phyloP scores from a whole-genome alignment of 2,797 vertebrate species.

The Aeoliscus strigatus region DNA sequence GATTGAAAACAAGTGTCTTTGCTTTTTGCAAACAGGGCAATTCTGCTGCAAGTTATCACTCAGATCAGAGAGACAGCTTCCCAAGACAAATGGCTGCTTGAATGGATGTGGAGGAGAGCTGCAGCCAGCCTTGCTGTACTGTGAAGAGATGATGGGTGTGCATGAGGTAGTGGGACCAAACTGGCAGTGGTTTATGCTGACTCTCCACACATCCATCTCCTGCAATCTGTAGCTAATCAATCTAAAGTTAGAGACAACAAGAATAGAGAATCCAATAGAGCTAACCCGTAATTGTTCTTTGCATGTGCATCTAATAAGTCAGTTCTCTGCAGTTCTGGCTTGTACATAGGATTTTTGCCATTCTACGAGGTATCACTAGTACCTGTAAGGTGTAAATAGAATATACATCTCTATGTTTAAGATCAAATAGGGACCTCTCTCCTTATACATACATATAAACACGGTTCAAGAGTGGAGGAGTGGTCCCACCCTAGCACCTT shows the following conservation, averaged over 20 bases:
- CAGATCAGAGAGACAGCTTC: constrained; percentile 74
- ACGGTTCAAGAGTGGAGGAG: too few species aligned
- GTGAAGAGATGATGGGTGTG: constrained; percentile 73
- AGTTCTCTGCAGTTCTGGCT: too few species aligned
- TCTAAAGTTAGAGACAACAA: constrained; percentile 75
- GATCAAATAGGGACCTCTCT: not conserved
- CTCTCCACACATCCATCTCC: constrained; percentile 78
- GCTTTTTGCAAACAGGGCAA: constrained; percentile 77
- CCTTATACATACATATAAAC: too few species aligned
- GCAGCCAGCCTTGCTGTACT: constrained; percentile 62
- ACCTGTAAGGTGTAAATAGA: too few species aligned
- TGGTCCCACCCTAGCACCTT: constrained; percentile 10
- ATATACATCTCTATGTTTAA: too few species aligned
- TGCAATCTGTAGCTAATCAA: constrained; percentile 81
- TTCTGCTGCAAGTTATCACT: constrained; percentile 81
- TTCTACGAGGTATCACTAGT: too few species aligned
- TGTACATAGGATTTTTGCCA: too few species aligned
- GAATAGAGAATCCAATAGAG: constrained; percentile 65
- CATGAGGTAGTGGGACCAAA: constrained; percentile 73
- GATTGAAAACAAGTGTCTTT: constrained; percentile 80
- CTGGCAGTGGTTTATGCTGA: constrained; percentile 80
- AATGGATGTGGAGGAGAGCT: constrained; percentile 70
- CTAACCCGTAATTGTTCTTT: constrained; percentile 54
- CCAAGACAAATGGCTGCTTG: constrained; percentile 75
- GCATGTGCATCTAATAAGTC: constrained; percentile 38